Evolutionary conservation across 2,888 invertebrate species (phyloP), one percentile per base, ranked within the genome.

Genomic region (Chironomus tentans): DNA sequence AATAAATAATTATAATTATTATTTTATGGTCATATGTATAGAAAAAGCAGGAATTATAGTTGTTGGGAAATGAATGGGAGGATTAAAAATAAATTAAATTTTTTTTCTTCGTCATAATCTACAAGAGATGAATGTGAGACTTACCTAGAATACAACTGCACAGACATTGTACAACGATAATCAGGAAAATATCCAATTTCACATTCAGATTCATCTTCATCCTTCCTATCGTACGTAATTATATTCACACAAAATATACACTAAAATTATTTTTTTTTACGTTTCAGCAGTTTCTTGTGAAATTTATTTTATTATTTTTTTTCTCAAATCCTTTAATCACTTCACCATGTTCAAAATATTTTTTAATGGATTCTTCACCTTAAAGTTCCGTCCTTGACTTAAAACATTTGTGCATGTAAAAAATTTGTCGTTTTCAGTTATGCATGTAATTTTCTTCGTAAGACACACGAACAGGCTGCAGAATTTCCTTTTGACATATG

Each of bases 11-110:
- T 18, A 56, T 56, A 56, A 56, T 56, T 18, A 56, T 56, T 56
- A 56, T 56, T 56, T 56, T 56, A 56, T 56, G 56, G 56, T 15
- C 56, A 56, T 56, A 18, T 56, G 56, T 56, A 18, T 56, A 56
- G 15, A 56, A n/a, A 4, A 50, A 15, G 56, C 56, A 56, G n/a
- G 18, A 56, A 56, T 56, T 56, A 56, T 15, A 56, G 50, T 56
- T 38, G 38, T 38, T 38, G 38, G 38, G 38, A 38, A 38, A 38
- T 38, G 38, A 38, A 38, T 24, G 62, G 74, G 72, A 72, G 74
- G 74, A 74, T 74, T 74, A 74, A 74, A 74, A 74, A 74, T 74
- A 74, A 74, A 74, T 74, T 74, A 74, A 74, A 47, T 61, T 72
- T 70, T 56, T 18, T 28, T 38, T 38, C 10, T 38, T 38, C 38